Evolutionary conservation across 2,113 vertebrate species (phyloP).

Genomic region (Psilopogon haemacephalus): DNA sequence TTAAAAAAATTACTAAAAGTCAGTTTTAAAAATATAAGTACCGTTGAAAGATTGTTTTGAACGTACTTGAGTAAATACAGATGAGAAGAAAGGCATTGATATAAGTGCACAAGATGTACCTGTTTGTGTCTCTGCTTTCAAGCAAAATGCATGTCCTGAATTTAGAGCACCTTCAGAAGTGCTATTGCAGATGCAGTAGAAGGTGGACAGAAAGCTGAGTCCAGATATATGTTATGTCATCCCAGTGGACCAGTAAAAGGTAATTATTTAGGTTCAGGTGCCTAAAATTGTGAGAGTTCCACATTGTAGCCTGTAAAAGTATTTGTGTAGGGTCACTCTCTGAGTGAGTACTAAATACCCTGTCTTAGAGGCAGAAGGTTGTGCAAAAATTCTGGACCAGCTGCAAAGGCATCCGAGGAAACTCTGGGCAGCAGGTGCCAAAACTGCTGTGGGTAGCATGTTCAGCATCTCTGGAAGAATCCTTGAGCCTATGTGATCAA

Average conservation of each 20-base stretch:
- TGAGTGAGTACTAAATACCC: background rate
- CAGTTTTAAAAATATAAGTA: background rate
- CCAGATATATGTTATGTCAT: rapidly evolving
- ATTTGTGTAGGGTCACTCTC: background rate
- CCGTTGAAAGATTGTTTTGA: background rate
- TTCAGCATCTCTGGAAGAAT: background rate
- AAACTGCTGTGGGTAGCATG: background rate
- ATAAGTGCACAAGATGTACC: background rate
- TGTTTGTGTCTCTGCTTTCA: background rate
- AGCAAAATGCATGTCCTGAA: background rate
- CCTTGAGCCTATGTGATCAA: background rate
- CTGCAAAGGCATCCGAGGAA: background rate
- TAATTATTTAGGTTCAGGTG: background rate
- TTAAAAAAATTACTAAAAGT: background rate
- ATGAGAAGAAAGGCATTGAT: background rate
- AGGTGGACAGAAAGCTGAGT: background rate
- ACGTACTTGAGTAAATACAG: background rate
- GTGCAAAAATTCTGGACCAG: background rate
- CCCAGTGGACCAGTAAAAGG: background rate
- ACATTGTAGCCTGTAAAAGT: background rate
- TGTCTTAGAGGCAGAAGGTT: background rate
- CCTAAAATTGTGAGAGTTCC: background rate
- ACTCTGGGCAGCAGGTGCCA: background rate
- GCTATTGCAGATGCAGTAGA: background rate
- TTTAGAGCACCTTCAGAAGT: background rate